Evolutionary conservation across 2,113 vertebrate species (phyloP).

Genomic region (Onychorhynchus coronatus): DNA sequence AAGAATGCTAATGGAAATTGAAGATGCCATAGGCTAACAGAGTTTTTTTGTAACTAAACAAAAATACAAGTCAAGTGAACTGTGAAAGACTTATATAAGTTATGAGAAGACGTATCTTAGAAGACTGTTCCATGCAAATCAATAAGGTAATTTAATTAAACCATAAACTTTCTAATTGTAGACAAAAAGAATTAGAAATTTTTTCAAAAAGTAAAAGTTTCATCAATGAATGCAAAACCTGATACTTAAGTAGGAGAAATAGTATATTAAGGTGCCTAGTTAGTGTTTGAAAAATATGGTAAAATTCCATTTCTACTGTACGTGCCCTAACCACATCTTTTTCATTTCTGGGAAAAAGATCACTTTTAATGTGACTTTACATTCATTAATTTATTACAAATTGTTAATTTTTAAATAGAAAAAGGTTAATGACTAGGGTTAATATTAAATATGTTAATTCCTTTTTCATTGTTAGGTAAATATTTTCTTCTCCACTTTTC

Average conservation of each 20-base stretch:
- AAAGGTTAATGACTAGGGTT: rapidly evolving
- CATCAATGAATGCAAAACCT: neutral
- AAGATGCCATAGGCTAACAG: neutral
- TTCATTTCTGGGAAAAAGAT: neutral
- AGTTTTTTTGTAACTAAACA: neutral
- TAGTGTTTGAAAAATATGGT: neutral
- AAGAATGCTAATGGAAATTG: neutral
- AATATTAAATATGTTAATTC: neutral
- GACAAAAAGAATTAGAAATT: neutral
- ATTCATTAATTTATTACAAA: neutral
- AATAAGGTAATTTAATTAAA: conserved; percentile 2
- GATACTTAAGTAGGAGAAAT: neutral
- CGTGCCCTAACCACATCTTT: neutral
- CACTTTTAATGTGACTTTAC: neutral
- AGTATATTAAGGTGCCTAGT: neutral
- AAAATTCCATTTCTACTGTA: neutral
- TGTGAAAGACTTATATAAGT: neutral
- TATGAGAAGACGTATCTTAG: neutral
- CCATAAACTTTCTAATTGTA: neutral
- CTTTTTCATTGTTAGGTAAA: neutral
- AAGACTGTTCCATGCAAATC: neutral
- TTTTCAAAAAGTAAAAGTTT: neutral
- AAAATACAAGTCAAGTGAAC: neutral
- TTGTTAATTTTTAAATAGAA: neutral
- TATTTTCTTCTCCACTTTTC: neutral